These are phyloP conservation scores for Vulpes ferrilata DNA, from an alignment of 2,113 vertebrate species.

Conservation along the genomic window DNA sequence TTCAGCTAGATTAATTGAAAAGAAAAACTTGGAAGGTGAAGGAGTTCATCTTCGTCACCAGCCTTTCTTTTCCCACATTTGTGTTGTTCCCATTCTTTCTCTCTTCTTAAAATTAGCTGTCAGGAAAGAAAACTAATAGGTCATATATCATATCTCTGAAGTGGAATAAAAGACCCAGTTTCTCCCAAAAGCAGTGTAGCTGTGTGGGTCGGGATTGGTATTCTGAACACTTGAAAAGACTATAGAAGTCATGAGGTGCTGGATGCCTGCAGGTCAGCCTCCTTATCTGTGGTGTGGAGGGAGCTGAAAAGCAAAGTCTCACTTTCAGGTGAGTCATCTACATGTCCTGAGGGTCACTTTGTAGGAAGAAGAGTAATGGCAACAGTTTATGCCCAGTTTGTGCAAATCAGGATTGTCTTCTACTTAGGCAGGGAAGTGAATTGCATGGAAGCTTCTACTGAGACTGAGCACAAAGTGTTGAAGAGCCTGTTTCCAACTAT, in stretches of 20 bases:
- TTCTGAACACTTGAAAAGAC: not conserved
- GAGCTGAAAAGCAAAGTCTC: not conserved
- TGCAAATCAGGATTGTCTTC: not conserved
- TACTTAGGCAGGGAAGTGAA: not conserved
- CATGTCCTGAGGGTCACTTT: not conserved
- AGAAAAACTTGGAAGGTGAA: not conserved
- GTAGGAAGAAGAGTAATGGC: not conserved
- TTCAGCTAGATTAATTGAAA: not conserved
- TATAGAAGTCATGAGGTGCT: not conserved
- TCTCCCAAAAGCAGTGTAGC: not conserved
- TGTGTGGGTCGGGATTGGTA: accelerated
- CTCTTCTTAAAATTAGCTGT: not conserved
- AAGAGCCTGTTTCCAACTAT: not conserved
- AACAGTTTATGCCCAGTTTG: not conserved
- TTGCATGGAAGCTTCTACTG: not conserved
- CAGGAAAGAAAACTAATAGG: not conserved
- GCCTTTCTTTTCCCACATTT: not conserved
- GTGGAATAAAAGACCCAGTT: not conserved
- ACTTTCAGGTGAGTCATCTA: not conserved
- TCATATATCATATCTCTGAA: not conserved
- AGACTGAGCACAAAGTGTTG: not conserved
- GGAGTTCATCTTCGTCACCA: not conserved
- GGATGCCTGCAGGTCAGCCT: not conserved
- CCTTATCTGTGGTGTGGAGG: not conserved
- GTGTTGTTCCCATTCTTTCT: not conserved